A percentile compares a stretch with the other conserved stretches of the same genome.
Conservation (phyloP, 2,113 vertebrate species). For the Oophaga pumilio region DNA sequence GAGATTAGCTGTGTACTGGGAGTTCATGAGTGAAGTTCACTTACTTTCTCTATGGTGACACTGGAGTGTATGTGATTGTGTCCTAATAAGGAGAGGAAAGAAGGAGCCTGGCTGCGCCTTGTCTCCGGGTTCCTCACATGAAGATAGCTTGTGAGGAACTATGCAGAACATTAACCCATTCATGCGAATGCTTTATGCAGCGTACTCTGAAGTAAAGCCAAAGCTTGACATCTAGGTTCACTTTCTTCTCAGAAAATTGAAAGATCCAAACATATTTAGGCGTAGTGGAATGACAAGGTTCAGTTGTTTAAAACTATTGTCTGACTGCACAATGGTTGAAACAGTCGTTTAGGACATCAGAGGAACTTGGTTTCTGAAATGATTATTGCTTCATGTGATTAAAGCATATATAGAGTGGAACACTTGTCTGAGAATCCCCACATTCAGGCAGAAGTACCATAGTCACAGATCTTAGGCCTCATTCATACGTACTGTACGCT, state of each 20-base stretch:
- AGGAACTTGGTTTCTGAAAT: no score
- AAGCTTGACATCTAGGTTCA: neutral
- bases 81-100: conserved; percentile 56
- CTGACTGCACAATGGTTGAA: no score
- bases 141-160: neutral
- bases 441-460: no score
- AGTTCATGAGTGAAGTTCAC: neutral
- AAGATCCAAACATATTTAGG: neutral
- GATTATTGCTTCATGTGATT: no score
- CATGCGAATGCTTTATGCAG: neutral
- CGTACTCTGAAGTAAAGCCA: neutral
- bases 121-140: neutral
- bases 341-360: no score
- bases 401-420: no score
- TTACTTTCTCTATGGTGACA: conserved; percentile 5
- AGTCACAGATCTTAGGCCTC: no score
- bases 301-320: no score
- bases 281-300: neutral
- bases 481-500: no score
- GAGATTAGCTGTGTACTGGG: neutral
- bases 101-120: neutral
- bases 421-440: no score
- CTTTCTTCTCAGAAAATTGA: neutral
- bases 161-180: conserved; percentile 4
- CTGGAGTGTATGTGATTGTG: conserved; percentile 2